Evolutionary conservation across 2,888 invertebrate species (phyloP), one percentile per base, ranked within the genome.

Genomic region (Nomada lathburiana): DNA sequence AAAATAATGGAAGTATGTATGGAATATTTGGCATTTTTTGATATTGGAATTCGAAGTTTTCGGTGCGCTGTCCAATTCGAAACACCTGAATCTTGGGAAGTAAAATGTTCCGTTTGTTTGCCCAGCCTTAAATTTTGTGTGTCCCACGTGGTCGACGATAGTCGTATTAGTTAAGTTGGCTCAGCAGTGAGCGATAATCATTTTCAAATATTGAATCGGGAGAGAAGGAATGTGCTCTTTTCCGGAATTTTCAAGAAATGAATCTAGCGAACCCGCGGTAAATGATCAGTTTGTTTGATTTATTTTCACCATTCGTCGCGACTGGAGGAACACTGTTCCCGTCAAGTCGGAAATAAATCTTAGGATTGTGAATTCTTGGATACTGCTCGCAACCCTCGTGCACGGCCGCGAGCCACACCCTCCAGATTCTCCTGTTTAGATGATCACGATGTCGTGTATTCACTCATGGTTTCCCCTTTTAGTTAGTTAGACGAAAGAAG

Each of bases 391-490:
- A 67, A 59, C 47, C 64, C 68, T 74, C 50, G 7, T 2, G 26
- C 47, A 18, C 23, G 11, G 23, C 53, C 68, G 47, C 4, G 74
- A 20, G 70, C 23, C 57, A 36, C 52, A 26, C 52, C 64, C 76
- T 68, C 23, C 47, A 74, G 83, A 80, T 78, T 64, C 75, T 60
- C 74, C 64, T 74, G 80, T 63, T 80, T 57, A 80, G 84, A 83
- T 80, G 80, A 84, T 80, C 76, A 74, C 64, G 68, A 75, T 55
- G 74, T 74, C 83, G 84, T 78, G 83, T 74, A 73, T 74, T 74
- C 80, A 13, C 76, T 60, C 68, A 69, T 44, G 63, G 65, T 75
- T 57, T 72, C 71, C 72, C 80, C 74, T 71, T 80, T 77, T 75
- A 72, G 71, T 83, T 78, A 75, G 77, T 83, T 85, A 73, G 74